Percentiles rank a stretch among this genome's conserved stretches.
These are phyloP conservation scores for Alfaro cultratus DNA, from an alignment of 2,797 vertebrate species.

Conservation along the genomic window DNA sequence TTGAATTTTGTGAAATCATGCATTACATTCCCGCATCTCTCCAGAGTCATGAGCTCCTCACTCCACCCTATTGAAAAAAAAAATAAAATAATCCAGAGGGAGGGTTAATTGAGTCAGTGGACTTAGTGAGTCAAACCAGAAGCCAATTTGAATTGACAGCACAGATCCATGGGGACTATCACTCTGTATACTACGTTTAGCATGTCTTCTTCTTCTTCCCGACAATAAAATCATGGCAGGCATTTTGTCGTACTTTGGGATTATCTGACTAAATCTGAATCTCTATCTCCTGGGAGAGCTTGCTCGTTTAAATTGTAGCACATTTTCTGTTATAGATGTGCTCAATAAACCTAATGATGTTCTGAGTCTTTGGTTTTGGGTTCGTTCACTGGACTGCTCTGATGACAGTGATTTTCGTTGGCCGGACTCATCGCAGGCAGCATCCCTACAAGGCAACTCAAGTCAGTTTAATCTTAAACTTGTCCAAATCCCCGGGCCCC, in stretches of 20 bases:
- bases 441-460: conserved; percentile 59
- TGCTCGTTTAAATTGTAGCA: conserved; percentile 13
- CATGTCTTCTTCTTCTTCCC: conserved; percentile 37
- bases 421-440: conserved; percentile 34
- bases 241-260: conserved; percentile 28
- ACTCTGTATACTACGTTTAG: conserved; percentile 61
- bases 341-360: conserved; percentile 18
- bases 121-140: conserved; percentile 63
- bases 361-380: conserved; percentile 31
- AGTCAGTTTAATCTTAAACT: conserved; percentile 62
- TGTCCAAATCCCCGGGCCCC: conserved; percentile 43
- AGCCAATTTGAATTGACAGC: conserved; percentile 61
- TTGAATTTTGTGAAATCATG: conserved; percentile 45
- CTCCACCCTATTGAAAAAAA: background rate
- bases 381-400: conserved; percentile 31
- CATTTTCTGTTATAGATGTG: background rate
- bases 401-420: conserved; percentile 53
- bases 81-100: conserved; percentile 17
- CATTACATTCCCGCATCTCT: conserved; percentile 15
- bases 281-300: background rate
- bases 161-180: conserved; percentile 54
- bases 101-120: conserved; percentile 62
- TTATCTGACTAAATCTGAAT: conserved; percentile 17
- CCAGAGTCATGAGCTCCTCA: conserved; percentile 22
- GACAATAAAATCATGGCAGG: conserved; percentile 27